Percentiles rank a stretch among this genome's conserved stretches.
phyloP scores from a whole-genome alignment of 2,797 vertebrate genomes.

The Argyrosomus regius region DNA sequence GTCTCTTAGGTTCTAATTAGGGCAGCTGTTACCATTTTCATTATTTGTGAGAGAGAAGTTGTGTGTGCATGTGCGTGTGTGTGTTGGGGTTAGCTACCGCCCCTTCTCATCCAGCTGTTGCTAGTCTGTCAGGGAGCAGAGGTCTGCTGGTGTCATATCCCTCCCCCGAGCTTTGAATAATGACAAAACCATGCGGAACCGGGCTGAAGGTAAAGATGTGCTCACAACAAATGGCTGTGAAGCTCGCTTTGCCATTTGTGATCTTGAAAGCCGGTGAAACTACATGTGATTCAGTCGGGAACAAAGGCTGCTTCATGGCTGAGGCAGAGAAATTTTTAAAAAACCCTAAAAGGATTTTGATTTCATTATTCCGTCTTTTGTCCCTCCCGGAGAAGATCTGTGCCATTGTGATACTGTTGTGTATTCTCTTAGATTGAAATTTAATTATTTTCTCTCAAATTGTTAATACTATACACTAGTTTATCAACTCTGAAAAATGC shows the following conservation, averaged over 20 bases:
- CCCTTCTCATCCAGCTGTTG: slow-evolving; percentile 86
- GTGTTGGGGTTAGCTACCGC: slow-evolving; percentile 50
- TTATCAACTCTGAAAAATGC: slow-evolving; percentile 64
- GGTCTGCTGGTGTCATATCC: slow-evolving; percentile 74
- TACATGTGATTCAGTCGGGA: slow-evolving; percentile 33
- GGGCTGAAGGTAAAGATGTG: slow-evolving; percentile 60
- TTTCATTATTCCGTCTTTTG: slow-evolving; percentile 49
- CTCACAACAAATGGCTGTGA: slow-evolving; percentile 61
- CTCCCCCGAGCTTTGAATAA: slow-evolving; percentile 69
- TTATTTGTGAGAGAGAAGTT: slow-evolving; percentile 59
- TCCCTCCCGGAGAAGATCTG: slow-evolving; percentile 41
- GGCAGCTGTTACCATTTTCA: slow-evolving; percentile 78
- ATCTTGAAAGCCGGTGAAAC: slow-evolving; percentile 35
- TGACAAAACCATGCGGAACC: slow-evolving; percentile 74
- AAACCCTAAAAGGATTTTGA: slow-evolving; percentile 31
- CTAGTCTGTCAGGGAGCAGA: slow-evolving; percentile 81
- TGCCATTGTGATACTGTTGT: slow-evolving; percentile 45
- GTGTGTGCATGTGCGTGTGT: slow-evolving; percentile 44
- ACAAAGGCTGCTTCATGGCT: slow-evolving; percentile 13
- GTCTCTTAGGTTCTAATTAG: slow-evolving; percentile 83
- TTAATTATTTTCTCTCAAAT: slow-evolving; percentile 62
- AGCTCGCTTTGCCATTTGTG: slow-evolving; percentile 54
- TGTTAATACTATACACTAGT: slow-evolving; percentile 62
- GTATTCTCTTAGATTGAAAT: slow-evolving; percentile 70
- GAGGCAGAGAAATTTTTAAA: not conserved